Base-by-base conservation (phyloP, 2,797 vertebrate genomes). In the Loris lydekkerianus region DNA sequence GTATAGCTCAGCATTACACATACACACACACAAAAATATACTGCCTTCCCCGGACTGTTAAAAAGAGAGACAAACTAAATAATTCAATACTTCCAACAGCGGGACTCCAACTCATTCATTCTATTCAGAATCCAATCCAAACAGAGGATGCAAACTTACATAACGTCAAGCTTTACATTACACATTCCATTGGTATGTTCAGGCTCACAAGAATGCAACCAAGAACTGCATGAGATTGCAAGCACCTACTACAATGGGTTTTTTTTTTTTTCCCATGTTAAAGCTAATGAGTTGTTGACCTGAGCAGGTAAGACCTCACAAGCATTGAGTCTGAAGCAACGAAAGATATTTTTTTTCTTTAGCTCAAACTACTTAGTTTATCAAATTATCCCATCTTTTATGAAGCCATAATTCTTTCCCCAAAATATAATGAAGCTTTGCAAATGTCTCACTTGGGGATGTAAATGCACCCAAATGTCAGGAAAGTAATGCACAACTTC, bases 291-390 rank as follows among this genome's bases (percentile, higher is more conserved):
- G 81, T 95, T 95, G 85, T 93, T 94, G 91, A 96, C 97, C 94
- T 95, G 97, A 78, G 85, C 89, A 93, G 60, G 89, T 72, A 97
- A 82, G 37, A 95, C 94, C 91, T 98, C 83, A 73, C 86, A 95
- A 98, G 93, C 96, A 96, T 0, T 43, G 67, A 97, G 73, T n/a
- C 89, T 31, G 43, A 72, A 94, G 43, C 78, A 93, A 89, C n/a
- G 9, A 82, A 73, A 61, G 49, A 53, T 15, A 27, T 46, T 77
- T 83, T 65, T 65, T 95, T 90, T 82, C 78, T 87, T 95, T 67
- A 94, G 20, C 63, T 84, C 80, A 90, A 87, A 97, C 88, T 73
- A 96, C 20, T 82, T 60, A 69, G 85, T 63, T 86, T 72, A 92
- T 80, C 81, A 95, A 95, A 96, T 78, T 89, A 95, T 4, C 40